These are phyloP conservation scores for Drosophila auraria DNA, from an alignment of 1,140 invertebrate genomes.

Conservation along the genomic window DNA sequence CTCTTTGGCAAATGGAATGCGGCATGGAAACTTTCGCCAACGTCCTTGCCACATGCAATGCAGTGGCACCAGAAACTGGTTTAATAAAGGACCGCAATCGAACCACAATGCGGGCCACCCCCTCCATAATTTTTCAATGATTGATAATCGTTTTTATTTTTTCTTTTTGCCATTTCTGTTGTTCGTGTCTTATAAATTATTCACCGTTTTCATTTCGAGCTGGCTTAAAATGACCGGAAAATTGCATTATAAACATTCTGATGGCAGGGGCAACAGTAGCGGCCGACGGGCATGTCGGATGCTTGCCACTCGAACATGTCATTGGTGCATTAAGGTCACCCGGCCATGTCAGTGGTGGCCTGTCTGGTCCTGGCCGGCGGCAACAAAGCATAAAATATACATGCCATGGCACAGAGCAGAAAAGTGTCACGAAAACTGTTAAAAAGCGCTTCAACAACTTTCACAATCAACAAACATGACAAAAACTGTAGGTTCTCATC, in stretches of 20 bases:
- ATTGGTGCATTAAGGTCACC: constrained; percentile 58
- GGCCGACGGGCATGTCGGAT: constrained; percentile 11
- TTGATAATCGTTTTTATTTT: constrained; percentile 51
- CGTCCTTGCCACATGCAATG: constrained; percentile 54
- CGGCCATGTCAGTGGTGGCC: constrained; percentile 37
- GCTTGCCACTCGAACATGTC: constrained; percentile 48
- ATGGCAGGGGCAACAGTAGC: constrained; percentile 9
- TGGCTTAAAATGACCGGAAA: constrained; percentile 68
- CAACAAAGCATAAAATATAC: constrained; percentile 49
- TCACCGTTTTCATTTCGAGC: constrained; percentile 42
- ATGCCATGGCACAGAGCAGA: constrained; percentile 31
- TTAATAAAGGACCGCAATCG: constrained; percentile 30
- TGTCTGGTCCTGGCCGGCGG: constrained; percentile 30
- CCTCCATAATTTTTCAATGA: constrained; percentile 58
- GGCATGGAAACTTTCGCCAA: constrained; percentile 39
- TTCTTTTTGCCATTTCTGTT: neutral
- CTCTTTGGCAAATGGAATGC: constrained; percentile 29
- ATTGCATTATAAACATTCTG: constrained; percentile 59
- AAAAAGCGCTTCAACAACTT: constrained; percentile 82
- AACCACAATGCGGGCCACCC: constrained; percentile 21
- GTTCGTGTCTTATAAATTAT: constrained; percentile 51
- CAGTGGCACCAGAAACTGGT: constrained; percentile 7
- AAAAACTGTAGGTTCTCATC: constrained; percentile 66
- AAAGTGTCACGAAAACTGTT: constrained; percentile 79
- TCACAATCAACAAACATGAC: constrained; percentile 82